phyloP scores from a whole-genome alignment of 2,888 invertebrate genomes.

The Caradrina clavipalpis region DNA sequence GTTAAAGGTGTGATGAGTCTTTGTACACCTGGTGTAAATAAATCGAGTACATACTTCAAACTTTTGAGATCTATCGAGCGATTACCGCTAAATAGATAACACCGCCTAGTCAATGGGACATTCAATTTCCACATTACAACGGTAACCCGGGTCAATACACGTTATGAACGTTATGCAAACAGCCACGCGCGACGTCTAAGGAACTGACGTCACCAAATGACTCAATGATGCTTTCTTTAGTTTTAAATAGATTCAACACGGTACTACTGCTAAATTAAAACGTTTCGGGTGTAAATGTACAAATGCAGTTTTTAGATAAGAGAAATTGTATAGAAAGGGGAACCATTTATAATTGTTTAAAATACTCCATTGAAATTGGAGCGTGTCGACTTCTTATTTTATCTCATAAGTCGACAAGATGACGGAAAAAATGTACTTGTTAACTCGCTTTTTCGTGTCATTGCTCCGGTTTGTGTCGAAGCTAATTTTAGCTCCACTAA shows the following conservation, averaged over 20 bases:
- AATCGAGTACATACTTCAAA: no score
- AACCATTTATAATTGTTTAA: constrained; percentile 23
- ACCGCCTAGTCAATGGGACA: constrained; percentile 44
- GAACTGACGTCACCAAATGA: constrained; percentile 45
- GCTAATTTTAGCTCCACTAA: constrained; percentile 22
- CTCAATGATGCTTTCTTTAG: constrained; percentile 32
- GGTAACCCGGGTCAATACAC: constrained; percentile 64
- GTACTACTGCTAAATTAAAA: constrained; percentile 33
- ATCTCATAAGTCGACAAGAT: constrained; percentile 2
- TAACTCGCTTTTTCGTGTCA: constrained; percentile 21
- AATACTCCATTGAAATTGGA: constrained; percentile 21
- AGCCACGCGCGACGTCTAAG: constrained; percentile 32
- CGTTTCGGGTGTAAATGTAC: constrained; percentile 15
- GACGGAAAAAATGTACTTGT: neutral
- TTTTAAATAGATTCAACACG: constrained; percentile 47
- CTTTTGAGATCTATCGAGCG: constrained; percentile 27
- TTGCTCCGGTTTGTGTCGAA: constrained; percentile 5
- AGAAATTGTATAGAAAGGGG: constrained; percentile 22
- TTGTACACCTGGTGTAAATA: no score
- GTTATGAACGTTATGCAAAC: constrained; percentile 59
- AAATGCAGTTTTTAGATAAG: constrained; percentile 29
- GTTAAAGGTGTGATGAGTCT: no score
- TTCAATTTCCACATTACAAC: constrained; percentile 60
- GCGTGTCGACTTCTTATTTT: constrained; percentile 8
- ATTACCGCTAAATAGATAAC: constrained; percentile 6